Conservation (phyloP, 1,140 invertebrate genomes). For the Polypedilum pembai region DNA sequence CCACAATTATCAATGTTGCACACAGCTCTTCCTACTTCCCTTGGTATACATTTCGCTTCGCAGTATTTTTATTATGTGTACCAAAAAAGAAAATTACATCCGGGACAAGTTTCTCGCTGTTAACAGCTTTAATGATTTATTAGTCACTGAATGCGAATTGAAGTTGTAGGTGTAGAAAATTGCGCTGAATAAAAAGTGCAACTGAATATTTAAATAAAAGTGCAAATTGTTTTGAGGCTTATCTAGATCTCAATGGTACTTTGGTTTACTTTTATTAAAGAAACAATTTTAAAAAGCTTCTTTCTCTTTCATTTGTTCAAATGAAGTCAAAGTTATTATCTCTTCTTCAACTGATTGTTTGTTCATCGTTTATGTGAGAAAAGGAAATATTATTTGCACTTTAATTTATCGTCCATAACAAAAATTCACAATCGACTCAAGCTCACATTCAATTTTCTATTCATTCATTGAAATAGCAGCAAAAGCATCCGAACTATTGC, state of each 20-base stretch:
- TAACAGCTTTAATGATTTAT: background rate
- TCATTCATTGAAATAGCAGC: background rate
- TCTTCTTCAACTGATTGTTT: background rate
- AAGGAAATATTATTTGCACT: conserved; percentile 22
- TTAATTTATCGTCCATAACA: background rate
- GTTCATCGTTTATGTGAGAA: background rate
- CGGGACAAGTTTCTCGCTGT: background rate
- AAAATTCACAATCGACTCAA: background rate
- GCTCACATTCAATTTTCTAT: conserved; percentile 1
- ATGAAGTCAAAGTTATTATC: background rate
- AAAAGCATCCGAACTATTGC: background rate
- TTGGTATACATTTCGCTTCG: background rate
- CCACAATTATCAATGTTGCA: background rate
- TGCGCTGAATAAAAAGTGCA: background rate
- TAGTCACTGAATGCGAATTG: background rate
- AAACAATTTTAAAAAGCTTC: no score
- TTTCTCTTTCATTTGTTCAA: no score
- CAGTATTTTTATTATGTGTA: background rate
- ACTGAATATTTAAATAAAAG: conserved; percentile 1
- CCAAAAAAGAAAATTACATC: background rate
- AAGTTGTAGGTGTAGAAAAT: background rate
- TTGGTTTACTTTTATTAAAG: background rate
- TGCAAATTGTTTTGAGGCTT: conserved; percentile 24
- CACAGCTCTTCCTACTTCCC: no score
- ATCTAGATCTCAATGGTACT: background rate